Percentiles rank a stretch among this genome's conserved stretches.
Conservation (phyloP, 2,888 invertebrate genomes). For the Germaria angustata region DNA sequence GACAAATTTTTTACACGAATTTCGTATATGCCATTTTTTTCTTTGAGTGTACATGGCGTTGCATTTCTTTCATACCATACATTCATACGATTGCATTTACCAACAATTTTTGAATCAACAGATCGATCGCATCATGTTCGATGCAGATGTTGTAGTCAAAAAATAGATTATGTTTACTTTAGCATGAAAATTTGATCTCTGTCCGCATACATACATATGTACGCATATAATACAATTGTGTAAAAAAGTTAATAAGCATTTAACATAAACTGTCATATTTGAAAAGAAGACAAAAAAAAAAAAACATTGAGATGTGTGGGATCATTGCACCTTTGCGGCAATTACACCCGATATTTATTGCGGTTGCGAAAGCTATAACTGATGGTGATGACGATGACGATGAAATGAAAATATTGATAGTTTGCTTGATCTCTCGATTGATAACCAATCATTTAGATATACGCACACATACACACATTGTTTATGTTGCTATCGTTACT, state of each 20-base stretch:
- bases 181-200: not conserved
- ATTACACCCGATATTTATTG: constrained; percentile 61
- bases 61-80: no score
- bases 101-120: not conserved
- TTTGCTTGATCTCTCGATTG: constrained; percentile 49
- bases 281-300: no score
- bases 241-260: not conserved
- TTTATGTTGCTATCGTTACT: not conserved
- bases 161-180: not conserved
- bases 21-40: no score
- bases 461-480: not conserved
- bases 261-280: not conserved
- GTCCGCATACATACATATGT: not conserved
- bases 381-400: constrained; percentile 9
- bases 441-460: constrained; percentile 47
- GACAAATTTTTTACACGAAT: no score
- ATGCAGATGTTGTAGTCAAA: not conserved
- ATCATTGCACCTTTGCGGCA: constrained; percentile 75
- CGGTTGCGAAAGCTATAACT: constrained; percentile 37
- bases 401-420: constrained; percentile 43
- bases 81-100: not conserved
- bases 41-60: no score
- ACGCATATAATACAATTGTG: no score
- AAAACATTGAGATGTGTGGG: constrained; percentile 39
- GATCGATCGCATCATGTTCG: not conserved